Evolutionary conservation across 2,888 invertebrate species (phyloP), one percentile per base, ranked within the genome.

Genomic region (Zhuqinia jingwanae): DNA sequence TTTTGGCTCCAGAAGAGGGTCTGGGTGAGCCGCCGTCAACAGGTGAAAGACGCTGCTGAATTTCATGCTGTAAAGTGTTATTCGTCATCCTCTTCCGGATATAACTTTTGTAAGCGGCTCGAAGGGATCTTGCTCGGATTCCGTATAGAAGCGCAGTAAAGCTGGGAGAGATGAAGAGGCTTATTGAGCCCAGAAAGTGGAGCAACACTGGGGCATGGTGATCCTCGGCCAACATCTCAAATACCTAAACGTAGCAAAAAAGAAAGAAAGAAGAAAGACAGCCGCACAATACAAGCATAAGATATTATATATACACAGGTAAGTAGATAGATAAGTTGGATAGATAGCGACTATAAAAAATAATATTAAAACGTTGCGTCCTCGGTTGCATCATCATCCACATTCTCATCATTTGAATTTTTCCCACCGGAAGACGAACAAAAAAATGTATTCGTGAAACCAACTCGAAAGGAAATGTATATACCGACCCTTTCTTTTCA

Each of bases 21-120:
- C 91, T 73, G 20, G 91, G 91, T 47, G 90, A 90, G 56, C 91
- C 85, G 17, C 85, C 91, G 88, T 91, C 90, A 88, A 90, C 90
- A 89, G 90, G 90, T 89, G 90, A 90, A 87, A 88, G 89, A 78
- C 90, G 89, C 88, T 90, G 90, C 65, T 91, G 90, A 85, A 91
- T 91, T 88, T 90, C 91, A 89, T 91, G 88, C 87, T 91, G 90
- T 56, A 91, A 87, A 73, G 90, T 90, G 50, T 89, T 88, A 82
- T 91, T 91, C 25, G 91, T 91, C 90, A 91, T 89, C 87, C 91
- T 87, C 86, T 90, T 91, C 20, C 91, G 85, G 30, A 91, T 86
- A 80, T 91, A 91, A 78, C 91, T 91, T 78, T 90, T 90, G 83
- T 90, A 90, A 27, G 91, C 90, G 2, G 90, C 86, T 73, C 90